Evolutionary conservation across 2,888 invertebrate species (phyloP).

Genomic region (Drosophila anomalata): DNA sequence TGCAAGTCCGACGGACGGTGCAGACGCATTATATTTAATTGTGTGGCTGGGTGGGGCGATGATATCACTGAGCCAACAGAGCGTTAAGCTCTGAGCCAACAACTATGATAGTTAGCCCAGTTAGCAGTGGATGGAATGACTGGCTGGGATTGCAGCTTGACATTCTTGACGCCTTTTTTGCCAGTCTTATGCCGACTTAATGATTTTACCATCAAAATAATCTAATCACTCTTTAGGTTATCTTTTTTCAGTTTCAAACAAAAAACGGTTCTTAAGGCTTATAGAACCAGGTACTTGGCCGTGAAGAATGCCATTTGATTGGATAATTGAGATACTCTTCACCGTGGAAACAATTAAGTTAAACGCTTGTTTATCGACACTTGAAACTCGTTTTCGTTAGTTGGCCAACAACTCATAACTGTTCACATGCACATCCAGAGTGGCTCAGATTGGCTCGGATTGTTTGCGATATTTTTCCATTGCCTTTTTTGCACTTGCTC

Average conservation of each 20-base stretch:
- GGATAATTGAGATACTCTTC: slow-evolving; percentile 6
- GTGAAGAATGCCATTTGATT: slow-evolving; percentile 11
- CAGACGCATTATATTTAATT: slow-evolving; percentile 73
- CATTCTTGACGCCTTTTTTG: slow-evolving; percentile 29
- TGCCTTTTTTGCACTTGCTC: slow-evolving; percentile 14
- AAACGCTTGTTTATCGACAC: slow-evolving; percentile 16
- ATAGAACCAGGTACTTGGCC: not conserved
- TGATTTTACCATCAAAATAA: not conserved
- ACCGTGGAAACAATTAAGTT: slow-evolving; percentile 9
- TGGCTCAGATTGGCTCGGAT: not conserved
- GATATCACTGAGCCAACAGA: slow-evolving; percentile 55
- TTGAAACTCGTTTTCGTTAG: slow-evolving; percentile 11
- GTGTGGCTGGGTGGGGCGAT: slow-evolving; percentile 48
- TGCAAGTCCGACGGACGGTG: slow-evolving; percentile 52
- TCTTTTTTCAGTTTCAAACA: not conserved
- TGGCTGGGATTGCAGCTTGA: slow-evolving; percentile 56
- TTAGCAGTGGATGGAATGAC: slow-evolving; percentile 43
- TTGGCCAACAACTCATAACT: slow-evolving; percentile 10
- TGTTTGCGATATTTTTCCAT: slow-evolving; percentile 21
- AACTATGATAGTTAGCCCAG: slow-evolving; percentile 35
- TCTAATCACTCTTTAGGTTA: not conserved
- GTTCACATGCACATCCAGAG: slow-evolving; percentile 5
- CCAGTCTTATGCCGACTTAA: not conserved
- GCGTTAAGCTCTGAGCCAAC: slow-evolving; percentile 44
- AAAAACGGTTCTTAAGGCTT: not conserved